phyloP scores from a whole-genome alignment of 2,888 invertebrate species.

The Tupiocoris notatus region DNA sequence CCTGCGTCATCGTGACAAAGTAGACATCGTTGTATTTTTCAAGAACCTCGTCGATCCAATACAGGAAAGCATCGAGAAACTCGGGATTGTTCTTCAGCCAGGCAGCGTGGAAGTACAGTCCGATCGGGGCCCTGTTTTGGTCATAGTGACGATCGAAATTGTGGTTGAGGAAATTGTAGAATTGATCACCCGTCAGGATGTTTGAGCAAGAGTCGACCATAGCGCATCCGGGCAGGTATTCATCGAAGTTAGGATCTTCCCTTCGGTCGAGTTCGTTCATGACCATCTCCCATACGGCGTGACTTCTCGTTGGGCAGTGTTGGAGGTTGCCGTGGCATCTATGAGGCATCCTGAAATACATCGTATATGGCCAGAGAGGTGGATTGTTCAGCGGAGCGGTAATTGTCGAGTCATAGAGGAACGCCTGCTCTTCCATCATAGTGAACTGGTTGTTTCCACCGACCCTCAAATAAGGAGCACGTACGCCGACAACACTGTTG shows the following conservation, averaged over 20 bases:
- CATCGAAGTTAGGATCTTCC: slow-evolving; percentile 86
- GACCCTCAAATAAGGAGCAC: slow-evolving; percentile 85
- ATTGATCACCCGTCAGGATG: slow-evolving; percentile 86
- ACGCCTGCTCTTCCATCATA: slow-evolving; percentile 96
- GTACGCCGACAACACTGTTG: slow-evolving; percentile 86
- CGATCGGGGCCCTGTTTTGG: slow-evolving; percentile 83
- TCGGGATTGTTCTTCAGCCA: slow-evolving; percentile 92
- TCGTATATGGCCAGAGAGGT: slow-evolving; percentile 96
- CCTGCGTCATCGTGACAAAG: slow-evolving; percentile 94
- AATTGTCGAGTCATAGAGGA: slow-evolving; percentile 93
- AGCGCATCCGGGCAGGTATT: slow-evolving; percentile 85
- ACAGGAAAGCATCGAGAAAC: slow-evolving; percentile 85
- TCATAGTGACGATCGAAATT: slow-evolving; percentile 91
- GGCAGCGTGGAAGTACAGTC: slow-evolving; percentile 90
- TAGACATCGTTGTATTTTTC: slow-evolving; percentile 85
- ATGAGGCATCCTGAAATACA: slow-evolving; percentile 96
- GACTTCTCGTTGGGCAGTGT: slow-evolving; percentile 85
- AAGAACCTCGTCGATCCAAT: slow-evolving; percentile 88
- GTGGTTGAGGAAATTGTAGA: slow-evolving; percentile 90
- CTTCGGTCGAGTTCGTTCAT: slow-evolving; percentile 90
- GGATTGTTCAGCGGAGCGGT: slow-evolving; percentile 87
- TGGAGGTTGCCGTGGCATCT: slow-evolving; percentile 90
- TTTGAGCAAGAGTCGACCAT: slow-evolving; percentile 96
- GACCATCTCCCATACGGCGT: slow-evolving; percentile 95
- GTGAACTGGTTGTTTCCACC: slow-evolving; percentile 95